These are phyloP conservation scores for Brachionus paranguensis DNA, from an alignment of 1,140 invertebrate genomes.

Conservation along the genomic window DNA sequence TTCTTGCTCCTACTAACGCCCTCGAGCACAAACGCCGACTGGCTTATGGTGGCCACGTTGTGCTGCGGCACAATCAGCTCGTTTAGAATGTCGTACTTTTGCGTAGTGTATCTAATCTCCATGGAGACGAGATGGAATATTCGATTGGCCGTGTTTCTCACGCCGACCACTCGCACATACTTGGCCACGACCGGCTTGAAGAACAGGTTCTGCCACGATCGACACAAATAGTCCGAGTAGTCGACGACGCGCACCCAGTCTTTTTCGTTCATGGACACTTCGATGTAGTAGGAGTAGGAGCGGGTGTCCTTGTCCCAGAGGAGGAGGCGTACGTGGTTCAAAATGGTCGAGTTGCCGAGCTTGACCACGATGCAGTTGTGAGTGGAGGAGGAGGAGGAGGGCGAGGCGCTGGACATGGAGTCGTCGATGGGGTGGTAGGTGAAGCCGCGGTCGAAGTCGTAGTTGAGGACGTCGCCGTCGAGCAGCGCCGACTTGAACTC, in stretches of 20 bases:
- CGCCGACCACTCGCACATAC: slow-evolving; percentile 81
- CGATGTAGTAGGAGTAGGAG: slow-evolving; percentile 91
- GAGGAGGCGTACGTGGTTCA: slow-evolving; percentile 85
- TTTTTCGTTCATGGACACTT: slow-evolving; percentile 89
- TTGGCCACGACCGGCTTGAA: slow-evolving; percentile 78
- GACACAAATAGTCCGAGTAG: slow-evolving; percentile 80
- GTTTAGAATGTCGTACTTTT: not conserved
- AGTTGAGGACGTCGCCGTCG: slow-evolving; percentile 76
- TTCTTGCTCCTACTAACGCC: slow-evolving; percentile 84
- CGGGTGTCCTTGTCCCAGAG: slow-evolving; percentile 80
- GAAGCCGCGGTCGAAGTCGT: slow-evolving; percentile 85
- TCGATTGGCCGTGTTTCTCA: slow-evolving; percentile 89
- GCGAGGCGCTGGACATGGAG: slow-evolving; percentile 42
- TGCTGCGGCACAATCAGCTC: slow-evolving; percentile 65
- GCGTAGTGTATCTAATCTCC: slow-evolving; percentile 57
- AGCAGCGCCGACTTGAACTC: slow-evolving; percentile 78
- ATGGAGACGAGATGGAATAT: slow-evolving; percentile 95
- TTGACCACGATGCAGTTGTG: slow-evolving; percentile 59
- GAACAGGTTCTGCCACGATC: slow-evolving; percentile 91
- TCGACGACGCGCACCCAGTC: slow-evolving; percentile 89
- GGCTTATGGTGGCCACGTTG: slow-evolving; percentile 83
- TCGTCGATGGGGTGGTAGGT: slow-evolving; percentile 86
- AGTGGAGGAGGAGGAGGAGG: no score
- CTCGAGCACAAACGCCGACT: slow-evolving; percentile 85
- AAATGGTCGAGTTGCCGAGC: slow-evolving; percentile 76